A percentile compares a stretch with the other conserved stretches of the same genome.
Conservation (phyloP, 2,888 invertebrate genomes). For the Timandra comae region DNA sequence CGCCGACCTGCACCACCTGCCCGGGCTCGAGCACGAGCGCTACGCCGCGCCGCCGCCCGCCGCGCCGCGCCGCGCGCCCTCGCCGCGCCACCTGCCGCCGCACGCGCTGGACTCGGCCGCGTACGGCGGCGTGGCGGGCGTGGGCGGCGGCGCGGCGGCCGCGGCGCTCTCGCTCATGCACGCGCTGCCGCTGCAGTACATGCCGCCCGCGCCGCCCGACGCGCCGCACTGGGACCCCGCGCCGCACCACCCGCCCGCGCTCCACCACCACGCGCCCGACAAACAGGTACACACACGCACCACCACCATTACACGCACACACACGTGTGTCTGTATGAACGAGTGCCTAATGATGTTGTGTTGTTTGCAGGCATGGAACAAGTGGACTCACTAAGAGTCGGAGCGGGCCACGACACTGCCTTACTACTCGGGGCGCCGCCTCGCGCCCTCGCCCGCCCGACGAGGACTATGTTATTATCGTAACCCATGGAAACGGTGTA, state of each 20-base stretch:
- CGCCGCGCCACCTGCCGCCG: conserved; percentile 10
- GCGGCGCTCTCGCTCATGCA: conserved; percentile 62
- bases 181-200: conserved; percentile 66
- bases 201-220: conserved; percentile 44
- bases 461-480: conserved; percentile 59
- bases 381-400: conserved; percentile 64
- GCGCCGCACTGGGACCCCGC: conserved; percentile 54
- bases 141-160: conserved; percentile 33
- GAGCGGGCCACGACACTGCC: conserved; percentile 35
- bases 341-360: background rate
- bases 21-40: too few relatives aligned
- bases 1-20: conserved; percentile 41
- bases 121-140: conserved; percentile 20
- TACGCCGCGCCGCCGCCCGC: conserved; percentile 11
- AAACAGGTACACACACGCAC: conserved; percentile 4
- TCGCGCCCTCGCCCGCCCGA: conserved; percentile 39
- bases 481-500: conserved; percentile 73
- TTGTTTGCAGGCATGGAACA: conserved; percentile 65
- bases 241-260: conserved; percentile 38
- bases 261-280: conserved; percentile 15
- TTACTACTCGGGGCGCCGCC: conserved; percentile 29
- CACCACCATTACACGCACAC: background rate
- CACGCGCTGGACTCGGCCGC: conserved; percentile 22
- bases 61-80: conserved; percentile 29
- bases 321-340: background rate